These are phyloP conservation scores for Epinephelus cyanopodus DNA, from an alignment of 2,113 vertebrate genomes.

Conservation along the genomic window DNA sequence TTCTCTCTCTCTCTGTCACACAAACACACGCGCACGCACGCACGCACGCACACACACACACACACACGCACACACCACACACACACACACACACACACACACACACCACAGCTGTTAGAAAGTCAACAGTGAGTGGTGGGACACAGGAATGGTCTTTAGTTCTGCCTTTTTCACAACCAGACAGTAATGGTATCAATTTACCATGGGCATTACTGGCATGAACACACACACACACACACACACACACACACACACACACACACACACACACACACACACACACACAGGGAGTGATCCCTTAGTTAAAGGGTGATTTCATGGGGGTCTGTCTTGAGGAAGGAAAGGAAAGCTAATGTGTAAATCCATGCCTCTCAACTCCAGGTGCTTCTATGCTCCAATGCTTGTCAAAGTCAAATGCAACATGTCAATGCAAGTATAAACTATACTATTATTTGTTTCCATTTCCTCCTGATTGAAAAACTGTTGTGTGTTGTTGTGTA, in stretches of 20 bases:
- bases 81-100: neutral
- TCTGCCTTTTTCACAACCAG: conserved; percentile 59
- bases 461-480: neutral
- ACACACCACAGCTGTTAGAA: conserved; percentile 30
- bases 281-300: conserved; percentile 18
- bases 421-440: conserved; percentile 1
- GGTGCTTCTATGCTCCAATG: conserved; percentile 40
- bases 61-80: conserved; percentile 1
- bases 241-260: conserved; percentile 35
- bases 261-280: conserved; percentile 28
- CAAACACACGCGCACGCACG: neutral
- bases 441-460: conserved; percentile 64
- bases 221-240: conserved; percentile 31
- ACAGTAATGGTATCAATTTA: conserved; percentile 68
- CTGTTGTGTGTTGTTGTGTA: no score
- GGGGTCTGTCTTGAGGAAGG: conserved; percentile 37
- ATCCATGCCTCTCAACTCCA: conserved; percentile 38
- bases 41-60: neutral
- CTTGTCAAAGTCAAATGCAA: conserved; percentile 17
- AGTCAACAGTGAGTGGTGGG: conserved; percentile 30
- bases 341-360: conserved; percentile 29
- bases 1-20: no score
- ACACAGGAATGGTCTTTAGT: conserved; percentile 60
- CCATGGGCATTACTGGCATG: conserved; percentile 52
- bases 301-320: conserved; percentile 61